A percentile compares a stretch with the other conserved stretches of the same genome.
Evolutionary conservation across 2,113 vertebrate species (phyloP).

Genomic region (Heptranchias perlo): DNA sequence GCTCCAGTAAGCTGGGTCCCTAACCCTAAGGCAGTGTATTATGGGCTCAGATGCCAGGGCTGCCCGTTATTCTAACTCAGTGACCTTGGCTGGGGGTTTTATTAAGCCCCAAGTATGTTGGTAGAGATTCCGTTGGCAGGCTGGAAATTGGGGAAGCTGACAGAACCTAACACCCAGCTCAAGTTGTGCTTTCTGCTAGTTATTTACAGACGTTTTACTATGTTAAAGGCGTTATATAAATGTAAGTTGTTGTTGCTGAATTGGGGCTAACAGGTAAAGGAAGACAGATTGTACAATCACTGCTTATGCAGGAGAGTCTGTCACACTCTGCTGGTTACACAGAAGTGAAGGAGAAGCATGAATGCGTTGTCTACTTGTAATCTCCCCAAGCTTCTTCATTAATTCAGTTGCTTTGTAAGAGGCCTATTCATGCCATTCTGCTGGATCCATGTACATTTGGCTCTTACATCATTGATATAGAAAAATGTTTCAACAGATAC

Average conservation of each 20-base stretch:
- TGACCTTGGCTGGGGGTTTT: background rate
- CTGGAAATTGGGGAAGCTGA: background rate
- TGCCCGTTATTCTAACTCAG: background rate
- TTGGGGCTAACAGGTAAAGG: background rate
- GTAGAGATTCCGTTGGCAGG: background rate
- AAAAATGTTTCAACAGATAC: background rate
- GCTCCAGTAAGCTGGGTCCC: background rate
- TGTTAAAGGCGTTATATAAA: background rate
- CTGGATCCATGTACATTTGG: background rate
- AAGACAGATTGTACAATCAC: background rate
- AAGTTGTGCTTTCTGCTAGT: background rate
- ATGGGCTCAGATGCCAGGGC: background rate
- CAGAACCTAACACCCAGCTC: background rate
- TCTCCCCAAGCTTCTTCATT: background rate
- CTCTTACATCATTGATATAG: background rate
- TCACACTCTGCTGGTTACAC: background rate
- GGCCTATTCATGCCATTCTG: background rate
- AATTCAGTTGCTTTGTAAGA: background rate
- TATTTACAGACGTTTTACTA: background rate
- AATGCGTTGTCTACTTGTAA: background rate
- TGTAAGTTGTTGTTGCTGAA: background rate
- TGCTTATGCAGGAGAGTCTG: background rate
- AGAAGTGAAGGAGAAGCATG: background rate
- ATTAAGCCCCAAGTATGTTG: background rate
- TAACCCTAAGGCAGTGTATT: background rate